Evolutionary conservation across 2,797 vertebrate species (phyloP).

Genomic region (Chelon auratus): DNA sequence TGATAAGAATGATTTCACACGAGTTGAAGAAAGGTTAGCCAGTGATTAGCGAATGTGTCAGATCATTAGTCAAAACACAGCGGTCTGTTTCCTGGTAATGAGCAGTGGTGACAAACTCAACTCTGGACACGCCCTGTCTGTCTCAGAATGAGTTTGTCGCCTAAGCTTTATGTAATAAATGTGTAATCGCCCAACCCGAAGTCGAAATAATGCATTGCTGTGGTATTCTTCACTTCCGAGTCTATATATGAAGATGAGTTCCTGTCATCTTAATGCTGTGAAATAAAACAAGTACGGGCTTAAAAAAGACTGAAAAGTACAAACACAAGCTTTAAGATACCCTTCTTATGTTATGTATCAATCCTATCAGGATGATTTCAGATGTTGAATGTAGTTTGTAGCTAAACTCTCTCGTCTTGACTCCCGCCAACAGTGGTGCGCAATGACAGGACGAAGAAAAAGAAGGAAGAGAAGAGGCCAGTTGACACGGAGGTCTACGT

Average conservation of each 20-base stretch:
- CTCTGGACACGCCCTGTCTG: not conserved
- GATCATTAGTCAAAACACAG: not conserved
- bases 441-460: constrained; percentile 97
- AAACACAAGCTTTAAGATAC: not conserved
- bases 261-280: too few species aligned
- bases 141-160: not conserved
- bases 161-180: not conserved
- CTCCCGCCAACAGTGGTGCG: constrained; percentile 74
- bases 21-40: too few species aligned
- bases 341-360: not conserved
- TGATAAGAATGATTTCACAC: too few species aligned
- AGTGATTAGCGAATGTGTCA: too few species aligned
- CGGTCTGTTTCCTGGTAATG: not conserved
- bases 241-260: too few species aligned
- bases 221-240: too few species aligned
- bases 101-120: not conserved
- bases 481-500: constrained; percentile 90
- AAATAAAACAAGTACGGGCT: too few species aligned
- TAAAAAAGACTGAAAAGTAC: too few species aligned
- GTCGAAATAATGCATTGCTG: not conserved
- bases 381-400: not conserved
- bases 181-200: not conserved
- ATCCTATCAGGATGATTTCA: not conserved
- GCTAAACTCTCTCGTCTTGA: not conserved
- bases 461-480: constrained; percentile 89